Evolutionary conservation across 2,797 vertebrate genomes (phyloP).

Genomic region (Fistularia tabacaria): DNA sequence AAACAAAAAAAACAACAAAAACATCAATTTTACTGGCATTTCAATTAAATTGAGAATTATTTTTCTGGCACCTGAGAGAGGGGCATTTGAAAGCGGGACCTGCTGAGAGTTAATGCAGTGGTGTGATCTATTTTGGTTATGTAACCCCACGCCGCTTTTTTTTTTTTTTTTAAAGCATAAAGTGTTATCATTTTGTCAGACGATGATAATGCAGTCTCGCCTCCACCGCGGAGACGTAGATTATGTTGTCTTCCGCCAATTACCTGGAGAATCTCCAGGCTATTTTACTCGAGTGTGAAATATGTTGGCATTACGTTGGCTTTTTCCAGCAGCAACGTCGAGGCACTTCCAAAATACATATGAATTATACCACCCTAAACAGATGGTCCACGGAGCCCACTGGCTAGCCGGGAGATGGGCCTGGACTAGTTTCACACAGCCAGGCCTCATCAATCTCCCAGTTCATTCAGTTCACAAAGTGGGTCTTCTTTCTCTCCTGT

Average conservation of each 20-base stretch:
- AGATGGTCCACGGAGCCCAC: slow-evolving; percentile 31
- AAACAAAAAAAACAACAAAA: not conserved
- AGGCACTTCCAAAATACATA: slow-evolving; percentile 56
- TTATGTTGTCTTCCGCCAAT: slow-evolving; percentile 42
- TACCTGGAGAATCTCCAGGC: slow-evolving; percentile 37
- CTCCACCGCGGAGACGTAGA: slow-evolving; percentile 9
- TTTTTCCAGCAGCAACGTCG: slow-evolving; percentile 28
- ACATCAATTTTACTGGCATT: slow-evolving; percentile 4
- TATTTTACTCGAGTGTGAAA: slow-evolving; percentile 52
- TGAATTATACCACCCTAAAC: slow-evolving; percentile 52
- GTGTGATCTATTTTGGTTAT: slow-evolving; percentile 6
- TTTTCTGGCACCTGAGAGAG: slow-evolving; percentile 20
- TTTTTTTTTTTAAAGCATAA: not conserved
- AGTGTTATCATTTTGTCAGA: not conserved
- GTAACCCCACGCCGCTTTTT: slow-evolving; percentile 6
- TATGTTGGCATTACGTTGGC: slow-evolving; percentile 39
- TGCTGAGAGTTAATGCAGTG: slow-evolving; percentile 10
- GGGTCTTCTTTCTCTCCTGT: slow-evolving; percentile 49
- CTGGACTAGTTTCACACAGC: slow-evolving; percentile 36
- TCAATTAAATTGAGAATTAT: slow-evolving; percentile 24
- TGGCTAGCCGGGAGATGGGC: slow-evolving; percentile 38
- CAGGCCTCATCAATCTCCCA: slow-evolving; percentile 65
- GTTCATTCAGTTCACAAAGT: slow-evolving; percentile 63
- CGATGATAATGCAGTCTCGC: not conserved
- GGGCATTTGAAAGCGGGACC: too few species aligned